Evolutionary conservation across 2,888 invertebrate species (phyloP), one percentile per base, ranked within the genome.

Genomic region (Cosmia trapezina): DNA sequence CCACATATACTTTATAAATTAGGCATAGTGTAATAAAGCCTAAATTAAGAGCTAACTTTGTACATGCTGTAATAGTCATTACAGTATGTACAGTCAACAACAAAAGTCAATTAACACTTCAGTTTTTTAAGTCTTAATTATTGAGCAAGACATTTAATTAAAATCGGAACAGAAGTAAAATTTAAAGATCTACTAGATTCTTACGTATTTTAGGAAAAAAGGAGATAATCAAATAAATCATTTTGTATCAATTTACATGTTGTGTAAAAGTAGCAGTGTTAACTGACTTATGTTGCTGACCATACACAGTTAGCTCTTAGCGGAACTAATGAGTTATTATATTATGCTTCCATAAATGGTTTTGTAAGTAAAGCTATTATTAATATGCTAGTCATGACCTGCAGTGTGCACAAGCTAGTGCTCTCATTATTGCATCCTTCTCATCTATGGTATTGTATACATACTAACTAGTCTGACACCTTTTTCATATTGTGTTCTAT

Each of bases 331-430:
- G 63, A 64, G 51, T 78, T 59, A 83, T 60, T 78, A 56, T 2
- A 56, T 2, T 64, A n/a, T 63, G 37, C 6, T 53, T 56, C 66
- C 56, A 70, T 80, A 73, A 62, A 74, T 61, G 60, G 19, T 33
- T 33, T 7, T 83, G 83, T 69, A 59, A 66, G 12, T 51, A 49
- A 64, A 63, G 54, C 45, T 59, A 76, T 83, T 83, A 75, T 83
- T 83, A 75, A 59, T 80, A 73, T 70, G 49, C 75, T 51, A 63
- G 72, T 79, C 85, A 76, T 73, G 66, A 63, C 53, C 66, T 56
- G 33, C 4, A 5, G 45, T 49, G 17, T 66, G 43, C 45, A 63
- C 12, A 54, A 47, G 65, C 60, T 69, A 71, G 14, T 63, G 28
- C 62, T 65, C 49, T 66, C 56, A 83, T 45, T 67, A 69, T 56